Evolutionary conservation across 2,888 invertebrate genomes (phyloP).

Genomic region (Choristoneura rosaceana): DNA sequence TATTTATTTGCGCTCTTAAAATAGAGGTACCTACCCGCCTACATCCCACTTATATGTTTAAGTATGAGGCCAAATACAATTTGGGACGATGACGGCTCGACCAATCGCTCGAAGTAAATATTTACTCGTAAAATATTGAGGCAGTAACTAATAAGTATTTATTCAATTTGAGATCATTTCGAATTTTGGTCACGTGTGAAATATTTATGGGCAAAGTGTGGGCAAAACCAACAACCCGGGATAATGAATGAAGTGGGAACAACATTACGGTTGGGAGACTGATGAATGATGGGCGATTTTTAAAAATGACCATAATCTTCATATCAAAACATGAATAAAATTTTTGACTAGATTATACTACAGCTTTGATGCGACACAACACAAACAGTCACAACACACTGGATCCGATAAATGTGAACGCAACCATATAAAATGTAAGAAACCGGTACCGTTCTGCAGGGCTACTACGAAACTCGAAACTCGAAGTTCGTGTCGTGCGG

Average conservation of each 20-base stretch:
- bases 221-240: not conserved
- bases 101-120: conserved; percentile 32
- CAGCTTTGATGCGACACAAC: too few relatives aligned
- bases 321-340: too few relatives aligned
- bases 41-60: not conserved
- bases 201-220: conserved; percentile 12
- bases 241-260: not conserved
- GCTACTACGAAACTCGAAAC: too few relatives aligned
- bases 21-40: not conserved
- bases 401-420: too few relatives aligned
- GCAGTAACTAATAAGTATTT: conserved; percentile 20
- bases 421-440: too few relatives aligned
- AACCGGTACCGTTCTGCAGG: too few relatives aligned
- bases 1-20: too few relatives aligned
- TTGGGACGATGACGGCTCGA: conserved; percentile 22
- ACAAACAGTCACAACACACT: too few relatives aligned
- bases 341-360: too few relatives aligned
- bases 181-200: conserved; percentile 3
- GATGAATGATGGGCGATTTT: too few relatives aligned
- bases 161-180: conserved; percentile 15
- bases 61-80: conserved; percentile 28
- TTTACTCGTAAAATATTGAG: conserved; percentile 34
- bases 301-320: too few relatives aligned
- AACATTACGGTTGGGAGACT: not conserved
- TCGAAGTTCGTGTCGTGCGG: too few relatives aligned